These are phyloP conservation scores for Drosophila paranaensis DNA, from an alignment of 2,888 invertebrate genomes.

Conservation along the genomic window DNA sequence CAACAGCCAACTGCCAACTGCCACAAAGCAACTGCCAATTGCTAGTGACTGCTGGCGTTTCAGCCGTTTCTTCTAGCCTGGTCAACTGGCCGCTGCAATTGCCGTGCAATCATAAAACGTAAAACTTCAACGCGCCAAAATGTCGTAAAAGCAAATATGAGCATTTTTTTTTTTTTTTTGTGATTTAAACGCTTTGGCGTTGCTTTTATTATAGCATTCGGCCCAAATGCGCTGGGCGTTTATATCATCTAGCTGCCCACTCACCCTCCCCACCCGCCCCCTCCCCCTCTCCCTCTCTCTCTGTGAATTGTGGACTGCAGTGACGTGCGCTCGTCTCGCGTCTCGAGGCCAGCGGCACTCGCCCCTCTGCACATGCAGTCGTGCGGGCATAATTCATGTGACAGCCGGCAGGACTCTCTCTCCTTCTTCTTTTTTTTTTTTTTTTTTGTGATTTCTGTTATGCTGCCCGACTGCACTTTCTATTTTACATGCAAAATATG, in stretches of 20 bases:
- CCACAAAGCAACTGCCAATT: slow-evolving; percentile 29
- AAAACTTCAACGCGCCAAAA: slow-evolving; percentile 65
- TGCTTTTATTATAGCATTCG: neutral
- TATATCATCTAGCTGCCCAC: slow-evolving; percentile 14
- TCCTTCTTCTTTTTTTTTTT: slow-evolving; percentile 8
- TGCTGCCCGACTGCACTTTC: slow-evolving; percentile 56
- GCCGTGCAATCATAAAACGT: slow-evolving; percentile 53
- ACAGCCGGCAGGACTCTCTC: slow-evolving; percentile 45
- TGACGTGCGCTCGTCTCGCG: slow-evolving; percentile 31
- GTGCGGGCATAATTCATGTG: slow-evolving; percentile 71
- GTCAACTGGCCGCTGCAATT: slow-evolving; percentile 22
- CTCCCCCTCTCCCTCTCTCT: neutral
- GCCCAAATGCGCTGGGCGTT: neutral
- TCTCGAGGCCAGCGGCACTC: no score
- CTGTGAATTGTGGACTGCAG: slow-evolving; percentile 75
- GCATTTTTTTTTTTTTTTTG: slow-evolving; percentile 45
- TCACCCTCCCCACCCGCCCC: neutral
- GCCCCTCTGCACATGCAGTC: slow-evolving; percentile 49
- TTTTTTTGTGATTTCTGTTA: slow-evolving; percentile 4
- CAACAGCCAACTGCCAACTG: slow-evolving; percentile 19
- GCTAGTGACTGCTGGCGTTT: slow-evolving; percentile 21
- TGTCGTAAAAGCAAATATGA: slow-evolving; percentile 67
- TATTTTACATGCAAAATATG: slow-evolving; percentile 72
- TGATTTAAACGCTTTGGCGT: slow-evolving; percentile 72
- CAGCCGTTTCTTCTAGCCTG: neutral